These are phyloP conservation scores for Drosophila peninsularis DNA, from an alignment of 2,888 invertebrate genomes.

Conservation along the genomic window DNA sequence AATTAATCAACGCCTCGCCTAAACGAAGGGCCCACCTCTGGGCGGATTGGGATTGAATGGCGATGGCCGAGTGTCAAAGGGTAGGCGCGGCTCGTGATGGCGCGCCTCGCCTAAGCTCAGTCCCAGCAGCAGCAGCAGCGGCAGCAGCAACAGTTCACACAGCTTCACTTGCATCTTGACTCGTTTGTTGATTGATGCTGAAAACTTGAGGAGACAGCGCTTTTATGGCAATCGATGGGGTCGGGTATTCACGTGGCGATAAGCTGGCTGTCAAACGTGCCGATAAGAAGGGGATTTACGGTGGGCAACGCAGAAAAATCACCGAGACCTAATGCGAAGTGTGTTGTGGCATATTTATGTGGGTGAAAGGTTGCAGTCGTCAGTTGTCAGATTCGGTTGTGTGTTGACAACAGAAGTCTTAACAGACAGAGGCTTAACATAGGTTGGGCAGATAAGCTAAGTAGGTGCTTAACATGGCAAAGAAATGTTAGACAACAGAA, in stretches of 20 bases:
- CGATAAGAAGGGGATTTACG: slow-evolving; percentile 1
- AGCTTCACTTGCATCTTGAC: slow-evolving; percentile 9
- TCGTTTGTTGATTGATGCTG: background rate
- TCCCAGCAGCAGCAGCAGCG: slow-evolving; percentile 5
- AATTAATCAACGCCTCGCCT: background rate
- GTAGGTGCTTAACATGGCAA: background rate
- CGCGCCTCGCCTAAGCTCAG: slow-evolving; percentile 3
- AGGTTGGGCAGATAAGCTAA: background rate
- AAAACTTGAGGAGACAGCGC: background rate
- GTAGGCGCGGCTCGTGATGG: background rate
- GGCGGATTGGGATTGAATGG: background rate
- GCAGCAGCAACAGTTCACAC: slow-evolving; percentile 11
- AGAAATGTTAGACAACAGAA: background rate
- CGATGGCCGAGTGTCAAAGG: slow-evolving; percentile 9
- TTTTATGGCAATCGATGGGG: slow-evolving; percentile 1
- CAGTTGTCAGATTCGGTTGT: background rate
- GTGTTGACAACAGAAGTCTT: background rate
- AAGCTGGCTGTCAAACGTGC: background rate
- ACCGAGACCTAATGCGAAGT: background rate
- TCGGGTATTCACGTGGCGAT: background rate
- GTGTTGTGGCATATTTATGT: background rate
- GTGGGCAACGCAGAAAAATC: background rate
- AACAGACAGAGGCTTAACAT: background rate
- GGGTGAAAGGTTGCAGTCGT: background rate
- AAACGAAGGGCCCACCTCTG: slow-evolving; percentile 1